A percentile compares a stretch with the other conserved stretches of the same genome.
These are phyloP conservation scores for Labia minor DNA, from an alignment of 2,888 invertebrate genomes.

Conservation along the genomic window DNA sequence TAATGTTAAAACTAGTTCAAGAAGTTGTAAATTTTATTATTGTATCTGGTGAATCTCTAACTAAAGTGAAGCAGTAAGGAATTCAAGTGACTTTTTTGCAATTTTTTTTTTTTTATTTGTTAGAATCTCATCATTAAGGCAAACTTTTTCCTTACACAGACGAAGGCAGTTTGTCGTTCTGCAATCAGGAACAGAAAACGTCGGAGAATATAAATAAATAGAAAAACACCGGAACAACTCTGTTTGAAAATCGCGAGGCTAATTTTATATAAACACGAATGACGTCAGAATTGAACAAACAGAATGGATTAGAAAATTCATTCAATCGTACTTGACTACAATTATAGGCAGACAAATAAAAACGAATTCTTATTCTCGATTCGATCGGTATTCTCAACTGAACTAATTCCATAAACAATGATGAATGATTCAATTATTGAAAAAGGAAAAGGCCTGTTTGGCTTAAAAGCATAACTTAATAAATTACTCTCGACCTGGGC, in stretches of 20 bases:
- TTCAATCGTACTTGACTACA: background rate
- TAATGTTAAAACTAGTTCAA: background rate
- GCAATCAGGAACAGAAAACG: conserved; percentile 8
- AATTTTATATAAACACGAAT: background rate
- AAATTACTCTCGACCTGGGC: background rate
- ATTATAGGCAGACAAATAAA: background rate
- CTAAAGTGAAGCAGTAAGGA: background rate
- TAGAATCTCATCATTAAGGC: background rate
- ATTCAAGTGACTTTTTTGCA: background rate
- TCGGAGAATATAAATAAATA: conserved; percentile 2
- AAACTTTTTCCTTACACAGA: background rate
- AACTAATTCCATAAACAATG: background rate
- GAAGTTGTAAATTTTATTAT: background rate
- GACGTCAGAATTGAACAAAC: background rate
- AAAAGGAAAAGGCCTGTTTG: background rate
- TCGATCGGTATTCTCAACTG: too few species aligned
- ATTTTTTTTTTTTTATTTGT: background rate
- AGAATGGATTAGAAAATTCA: background rate
- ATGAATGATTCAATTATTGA: conserved; percentile 1
- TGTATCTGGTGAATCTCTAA: background rate
- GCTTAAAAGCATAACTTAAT: conserved; percentile 8
- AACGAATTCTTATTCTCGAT: background rate
- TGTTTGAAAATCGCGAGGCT: background rate
- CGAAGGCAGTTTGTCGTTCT: background rate
- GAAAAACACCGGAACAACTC: background rate